Conservation (phyloP, 1,140 invertebrate species). For the Bombus pascuorum region DNA sequence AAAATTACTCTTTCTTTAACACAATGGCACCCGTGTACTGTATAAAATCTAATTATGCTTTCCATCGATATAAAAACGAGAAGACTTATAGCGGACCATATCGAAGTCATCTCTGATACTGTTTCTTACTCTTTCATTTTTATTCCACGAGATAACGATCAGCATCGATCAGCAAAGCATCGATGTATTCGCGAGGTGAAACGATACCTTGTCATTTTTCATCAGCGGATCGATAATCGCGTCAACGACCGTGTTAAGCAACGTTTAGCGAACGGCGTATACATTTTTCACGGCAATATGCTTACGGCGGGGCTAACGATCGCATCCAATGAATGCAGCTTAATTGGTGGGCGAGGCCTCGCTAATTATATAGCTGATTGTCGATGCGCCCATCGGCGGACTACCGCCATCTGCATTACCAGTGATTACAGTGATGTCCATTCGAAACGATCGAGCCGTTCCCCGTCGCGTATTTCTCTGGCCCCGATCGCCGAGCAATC, state of each 20-base stretch:
- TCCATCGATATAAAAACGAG: background rate
- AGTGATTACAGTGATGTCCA: conserved; percentile 71
- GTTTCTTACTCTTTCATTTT: background rate
- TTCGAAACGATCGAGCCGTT: conserved; percentile 51
- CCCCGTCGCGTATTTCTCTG: conserved; percentile 44
- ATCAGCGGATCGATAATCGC: conserved; percentile 39
- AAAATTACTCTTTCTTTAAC: background rate
- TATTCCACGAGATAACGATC: conserved; percentile 14
- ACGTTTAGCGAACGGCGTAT: conserved; percentile 45
- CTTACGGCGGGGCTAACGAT: conserved; percentile 45
- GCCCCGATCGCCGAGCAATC: conserved; percentile 52
- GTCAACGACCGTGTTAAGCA: conserved; percentile 57
- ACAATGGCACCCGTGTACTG: background rate
- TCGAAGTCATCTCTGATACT: too few relatives aligned
- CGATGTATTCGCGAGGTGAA: background rate
- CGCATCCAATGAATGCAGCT: conserved; percentile 64
- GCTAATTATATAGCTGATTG: conserved; percentile 72
- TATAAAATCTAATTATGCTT: background rate
- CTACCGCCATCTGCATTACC: conserved; percentile 69
- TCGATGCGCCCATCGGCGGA: conserved; percentile 64
- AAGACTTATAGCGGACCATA: background rate
- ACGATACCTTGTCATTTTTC: conserved; percentile 27
- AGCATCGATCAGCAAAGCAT: too few relatives aligned
- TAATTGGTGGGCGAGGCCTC: conserved; percentile 69
- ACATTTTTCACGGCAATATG: conserved; percentile 59